These are phyloP conservation scores for Sylvia atricapilla DNA, from an alignment of 2,113 vertebrate genomes.

Conservation along the genomic window DNA sequence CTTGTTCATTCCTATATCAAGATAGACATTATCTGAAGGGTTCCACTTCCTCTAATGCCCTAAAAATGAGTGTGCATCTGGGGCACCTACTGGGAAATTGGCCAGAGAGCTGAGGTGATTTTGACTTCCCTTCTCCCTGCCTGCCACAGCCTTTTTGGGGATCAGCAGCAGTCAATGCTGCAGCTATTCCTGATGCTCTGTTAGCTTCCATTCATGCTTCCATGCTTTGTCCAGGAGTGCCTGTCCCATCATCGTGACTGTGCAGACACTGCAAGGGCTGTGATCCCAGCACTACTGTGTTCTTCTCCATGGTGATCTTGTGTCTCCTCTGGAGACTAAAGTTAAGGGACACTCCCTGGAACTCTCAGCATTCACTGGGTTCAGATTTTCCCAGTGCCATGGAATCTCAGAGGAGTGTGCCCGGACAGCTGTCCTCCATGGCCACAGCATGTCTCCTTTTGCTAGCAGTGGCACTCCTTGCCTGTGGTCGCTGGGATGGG, in stretches of 20 bases:
- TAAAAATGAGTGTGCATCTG: neutral
- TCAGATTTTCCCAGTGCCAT: neutral
- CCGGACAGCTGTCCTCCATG: neutral
- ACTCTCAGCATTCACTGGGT: neutral
- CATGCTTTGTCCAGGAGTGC: neutral
- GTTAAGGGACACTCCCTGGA: neutral
- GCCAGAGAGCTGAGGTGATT: neutral
- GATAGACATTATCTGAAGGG: neutral
- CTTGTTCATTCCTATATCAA: neutral
- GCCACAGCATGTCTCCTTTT: neutral
- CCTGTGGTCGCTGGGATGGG: neutral
- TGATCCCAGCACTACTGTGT: neutral
- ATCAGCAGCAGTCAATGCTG: neutral
- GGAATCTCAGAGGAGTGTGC: neutral
- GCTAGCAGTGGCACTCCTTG: neutral
- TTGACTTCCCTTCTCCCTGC: neutral
- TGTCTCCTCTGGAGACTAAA: neutral
- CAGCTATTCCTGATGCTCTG: neutral
- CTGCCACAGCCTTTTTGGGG: neutral
- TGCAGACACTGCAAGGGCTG: neutral
- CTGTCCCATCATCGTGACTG: neutral
- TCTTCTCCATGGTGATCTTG: rapidly evolving
- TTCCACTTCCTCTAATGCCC: neutral
- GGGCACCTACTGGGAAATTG: neutral
- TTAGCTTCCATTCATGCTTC: neutral